Conservation (phyloP, 1,140 invertebrate species). For the Heliconius hewitsoni region DNA sequence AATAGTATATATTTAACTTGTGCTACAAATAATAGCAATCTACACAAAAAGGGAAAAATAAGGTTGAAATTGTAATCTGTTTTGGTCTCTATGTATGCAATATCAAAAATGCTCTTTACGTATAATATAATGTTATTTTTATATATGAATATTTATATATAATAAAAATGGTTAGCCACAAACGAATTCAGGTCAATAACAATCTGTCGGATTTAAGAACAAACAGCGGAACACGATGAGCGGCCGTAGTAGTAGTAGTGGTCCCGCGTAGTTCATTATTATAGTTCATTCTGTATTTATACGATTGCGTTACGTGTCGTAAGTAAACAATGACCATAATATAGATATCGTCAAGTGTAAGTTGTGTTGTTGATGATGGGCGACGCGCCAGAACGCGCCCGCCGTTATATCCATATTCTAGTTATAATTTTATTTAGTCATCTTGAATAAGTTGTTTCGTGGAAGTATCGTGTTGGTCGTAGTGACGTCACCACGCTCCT, state of each 20-base stretch:
- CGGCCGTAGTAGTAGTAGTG: slow-evolving; percentile 55
- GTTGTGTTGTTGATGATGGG: slow-evolving; percentile 56
- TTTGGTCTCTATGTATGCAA: too few species aligned
- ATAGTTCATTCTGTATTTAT: slow-evolving; percentile 24
- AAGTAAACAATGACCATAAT: slow-evolving; percentile 76
- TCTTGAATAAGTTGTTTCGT: slow-evolving; percentile 38
- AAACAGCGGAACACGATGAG: slow-evolving; percentile 45
- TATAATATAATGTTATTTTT: not conserved
- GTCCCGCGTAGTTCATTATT: slow-evolving; percentile 54
- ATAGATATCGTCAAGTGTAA: slow-evolving; percentile 63
- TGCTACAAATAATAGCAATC: too few species aligned
- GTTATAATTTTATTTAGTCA: slow-evolving; percentile 78
- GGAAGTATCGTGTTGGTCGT: not conserved
- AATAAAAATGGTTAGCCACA: too few species aligned
- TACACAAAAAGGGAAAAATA: too few species aligned
- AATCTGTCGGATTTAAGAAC: slow-evolving; percentile 35
- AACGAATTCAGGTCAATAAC: not conserved
- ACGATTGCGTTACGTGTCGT: slow-evolving; percentile 53
- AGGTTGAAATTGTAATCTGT: too few species aligned
- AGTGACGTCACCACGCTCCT: not conserved
- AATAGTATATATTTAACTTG: too few species aligned
- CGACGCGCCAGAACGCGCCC: slow-evolving; percentile 24
- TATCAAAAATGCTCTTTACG: not conserved
- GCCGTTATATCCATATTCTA: slow-evolving; percentile 63
- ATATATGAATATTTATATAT: too few species aligned